Base-by-base conservation (phyloP, 2,113 vertebrate species). In the Podiceps cristatus region DNA sequence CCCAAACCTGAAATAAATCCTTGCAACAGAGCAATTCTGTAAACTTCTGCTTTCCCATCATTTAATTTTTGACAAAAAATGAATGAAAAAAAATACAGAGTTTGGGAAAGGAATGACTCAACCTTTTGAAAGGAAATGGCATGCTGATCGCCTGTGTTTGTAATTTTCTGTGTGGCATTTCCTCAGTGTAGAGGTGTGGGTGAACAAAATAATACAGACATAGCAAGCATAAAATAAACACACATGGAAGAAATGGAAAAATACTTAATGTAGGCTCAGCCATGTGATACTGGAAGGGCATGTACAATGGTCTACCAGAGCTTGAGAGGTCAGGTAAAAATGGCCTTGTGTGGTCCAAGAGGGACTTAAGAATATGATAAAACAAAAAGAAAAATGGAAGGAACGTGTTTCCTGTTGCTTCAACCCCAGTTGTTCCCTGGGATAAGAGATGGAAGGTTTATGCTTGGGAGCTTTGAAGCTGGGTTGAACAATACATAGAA, bases 1-100 rank as follows among this genome's bases (percentile, higher is more conserved):
- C 82, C 68, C 67, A 69, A 97, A 89, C 53, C 56, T 96, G 92
- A 97, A 96, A 96, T 94, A 95, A 97, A 96, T 96, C 86, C 73
- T 92, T 85, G 58, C 68, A 96, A 80, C 40, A 90, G 91, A 93
- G 58, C 35, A 86, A 88, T 88, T 95, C 78, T 79, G 62, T 77
- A 93, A 88, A 91, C 82, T 87, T 55, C 78, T 91, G 59, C 69
- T 96, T 88, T 92, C 74, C 80, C 44, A 74, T 96, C 7, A n/a
- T 92, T 66, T 86, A 11, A 45, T 55, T 88, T 93, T 77, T 88
- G 69, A 90, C 62, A 74, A 75, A 76, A 80, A 89, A 67, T 7
- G 3, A 42, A 86, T 52, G 16, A 13, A 28, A 62, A 81, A 59
- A 90, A 50, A n/a, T 13, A 13, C 4, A 18, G 22, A 24, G 3